A percentile compares a stretch with the other conserved stretches of the same genome.
phyloP scores from a whole-genome alignment of 1,140 invertebrate species.

The Euura lappo region DNA sequence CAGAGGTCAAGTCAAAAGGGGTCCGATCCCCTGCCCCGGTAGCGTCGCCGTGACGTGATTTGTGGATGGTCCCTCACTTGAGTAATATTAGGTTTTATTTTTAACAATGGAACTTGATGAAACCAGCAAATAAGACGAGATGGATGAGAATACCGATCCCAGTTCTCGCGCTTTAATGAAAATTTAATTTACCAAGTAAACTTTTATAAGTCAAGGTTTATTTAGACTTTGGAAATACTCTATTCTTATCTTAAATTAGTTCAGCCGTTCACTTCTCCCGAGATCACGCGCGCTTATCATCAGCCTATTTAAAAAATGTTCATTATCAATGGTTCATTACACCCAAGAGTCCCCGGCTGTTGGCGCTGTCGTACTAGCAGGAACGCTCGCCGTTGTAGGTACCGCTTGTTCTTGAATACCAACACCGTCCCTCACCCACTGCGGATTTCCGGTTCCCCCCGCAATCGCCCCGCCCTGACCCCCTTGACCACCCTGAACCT shows the following conservation, averaged over 20 bases:
- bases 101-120: constrained; percentile 7
- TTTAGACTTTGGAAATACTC: background rate
- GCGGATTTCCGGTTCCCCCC: constrained; percentile 31
- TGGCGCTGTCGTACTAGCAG: constrained; percentile 52
- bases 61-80: background rate
- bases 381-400: constrained; percentile 50
- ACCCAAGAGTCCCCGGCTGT: constrained; percentile 67
- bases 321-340: constrained; percentile 38
- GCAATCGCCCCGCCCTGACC: constrained; percentile 33
- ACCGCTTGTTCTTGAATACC: constrained; percentile 49
- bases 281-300: background rate
- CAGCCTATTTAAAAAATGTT: constrained; percentile 2
- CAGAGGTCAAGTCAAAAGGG: too few relatives aligned
- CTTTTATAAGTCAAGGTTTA: background rate
- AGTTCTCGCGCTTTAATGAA: background rate
- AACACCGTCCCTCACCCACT: constrained; percentile 50
- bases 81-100: constrained; percentile 3
- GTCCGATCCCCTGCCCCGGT: too few relatives aligned
- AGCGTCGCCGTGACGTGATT: background rate
- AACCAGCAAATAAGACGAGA: constrained; percentile 5
- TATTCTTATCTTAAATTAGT: background rate
- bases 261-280: background rate
- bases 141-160: background rate
- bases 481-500: constrained; percentile 48
- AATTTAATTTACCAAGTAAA: background rate